Base-by-base conservation (phyloP, 2,888 invertebrate species). In the Orchestes rusci region DNA sequence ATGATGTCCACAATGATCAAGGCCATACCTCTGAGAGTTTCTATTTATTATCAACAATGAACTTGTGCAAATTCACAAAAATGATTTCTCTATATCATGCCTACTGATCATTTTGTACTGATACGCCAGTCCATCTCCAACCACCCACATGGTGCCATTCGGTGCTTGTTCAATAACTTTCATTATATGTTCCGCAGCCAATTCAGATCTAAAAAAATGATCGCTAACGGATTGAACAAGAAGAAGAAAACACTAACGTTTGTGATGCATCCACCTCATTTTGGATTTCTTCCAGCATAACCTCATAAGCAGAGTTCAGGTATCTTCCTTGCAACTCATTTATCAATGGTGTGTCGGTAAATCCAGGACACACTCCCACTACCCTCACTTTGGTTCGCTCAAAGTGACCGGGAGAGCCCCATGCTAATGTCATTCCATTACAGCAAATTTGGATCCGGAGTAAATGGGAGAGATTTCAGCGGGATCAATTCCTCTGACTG, bases 301-400 rank as follows among this genome's bases (percentile, higher is more conserved):
- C 23, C 19, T 45, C 39, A 40, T 45, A 45, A 7, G n/a, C 13
- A 16, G 45, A 32, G 4, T 36, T 27, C 20, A 45, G 16, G 31
- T 35, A 31, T 36, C 23, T 39, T 16, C 23, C 19, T 16, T n/a
- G 5, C 13, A 23, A 7, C 4, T 39, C 45, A 4, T 16, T 45
- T 28, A 45, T 35, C 10, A 45, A 28, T 8, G 51, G 62, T 0
- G 72, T 71, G 33, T 66, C 60, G 1, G 72, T 73, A 31, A 69
- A 69, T 2, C 73, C 73, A 4, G 73, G 74, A 49, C 72, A 73
- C 17, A 75, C 60, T 0, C 67, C 69, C 3, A 74, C 59, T 3
- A 73, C 70, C 45, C 70, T 64, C 1, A 75, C 69, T 2, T 73
- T 71, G 19, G 64, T 69, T 40, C 62, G 28, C 1, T 45, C 61